phyloP scores from a whole-genome alignment of 1,140 invertebrate genomes.

The Magallana angulata region DNA sequence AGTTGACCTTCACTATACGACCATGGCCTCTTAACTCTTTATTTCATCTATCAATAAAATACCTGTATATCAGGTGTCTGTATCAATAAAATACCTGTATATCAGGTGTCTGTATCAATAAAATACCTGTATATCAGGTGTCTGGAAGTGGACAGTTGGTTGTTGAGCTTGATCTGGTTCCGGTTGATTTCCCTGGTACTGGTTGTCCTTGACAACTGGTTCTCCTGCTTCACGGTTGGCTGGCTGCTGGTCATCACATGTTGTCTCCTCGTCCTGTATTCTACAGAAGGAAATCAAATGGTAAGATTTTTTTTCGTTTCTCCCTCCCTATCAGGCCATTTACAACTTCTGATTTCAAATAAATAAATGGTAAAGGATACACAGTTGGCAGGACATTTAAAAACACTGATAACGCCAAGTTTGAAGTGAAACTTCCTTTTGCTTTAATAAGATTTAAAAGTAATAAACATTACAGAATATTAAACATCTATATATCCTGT shows the following conservation, averaged over 20 bases:
- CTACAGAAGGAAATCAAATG: neutral
- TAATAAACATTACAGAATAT: slow-evolving; percentile 24
- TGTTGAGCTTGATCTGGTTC: slow-evolving; percentile 17
- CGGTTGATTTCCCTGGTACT: neutral
- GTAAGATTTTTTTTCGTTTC: neutral
- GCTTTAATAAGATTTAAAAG: slow-evolving; percentile 19
- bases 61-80: slow-evolving; percentile 16
- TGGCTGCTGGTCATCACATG: slow-evolving; percentile 7
- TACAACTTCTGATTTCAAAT: neutral
- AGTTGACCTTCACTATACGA: too few relatives aligned
- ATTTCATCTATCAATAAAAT: neutral
- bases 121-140: slow-evolving; percentile 1
- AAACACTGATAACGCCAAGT: neutral
- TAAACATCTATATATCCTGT: slow-evolving; percentile 19
- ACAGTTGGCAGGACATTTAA: neutral
- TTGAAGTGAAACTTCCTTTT: slow-evolving; percentile 17
- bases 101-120: neutral
- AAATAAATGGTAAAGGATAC: neutral
- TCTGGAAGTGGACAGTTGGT: slow-evolving; percentile 18
- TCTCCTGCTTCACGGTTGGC: neutral
- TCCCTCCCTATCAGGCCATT: neutral
- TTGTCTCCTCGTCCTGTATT: neutral
- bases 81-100: neutral
- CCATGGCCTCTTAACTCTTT: too few relatives aligned
- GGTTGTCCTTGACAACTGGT: neutral